Conservation (phyloP, 92 coral and sea anemone genomes). For the Blastomussa wellsi region DNA sequence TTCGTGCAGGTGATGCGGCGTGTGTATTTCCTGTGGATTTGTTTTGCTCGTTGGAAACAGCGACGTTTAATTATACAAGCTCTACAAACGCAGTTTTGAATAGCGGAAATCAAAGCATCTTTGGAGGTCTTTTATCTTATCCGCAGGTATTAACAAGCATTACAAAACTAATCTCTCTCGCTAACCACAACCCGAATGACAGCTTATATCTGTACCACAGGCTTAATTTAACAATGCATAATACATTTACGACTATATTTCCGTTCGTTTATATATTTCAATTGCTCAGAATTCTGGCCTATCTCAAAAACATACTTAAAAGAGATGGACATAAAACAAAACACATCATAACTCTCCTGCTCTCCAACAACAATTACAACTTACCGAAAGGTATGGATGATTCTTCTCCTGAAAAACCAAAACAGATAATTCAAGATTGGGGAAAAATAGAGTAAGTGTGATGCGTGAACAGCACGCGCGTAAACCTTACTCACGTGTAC, state of each 20-base stretch:
- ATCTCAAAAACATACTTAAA: not conserved
- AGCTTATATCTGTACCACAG: not conserved
- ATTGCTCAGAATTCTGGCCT: not conserved
- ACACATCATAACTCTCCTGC: not conserved
- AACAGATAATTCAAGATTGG: not conserved
- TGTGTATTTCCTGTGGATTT: conserved; percentile 9
- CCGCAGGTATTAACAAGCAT: conserved; percentile 15
- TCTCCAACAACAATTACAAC: not conserved
- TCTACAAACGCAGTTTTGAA: conserved; percentile 10
- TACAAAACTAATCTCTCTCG: conserved; percentile 11
- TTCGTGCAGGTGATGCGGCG: conserved; percentile 30
- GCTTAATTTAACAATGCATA: not conserved
- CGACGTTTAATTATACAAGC: conserved; percentile 6
- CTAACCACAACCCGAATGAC: not conserved
- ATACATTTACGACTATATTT: conserved; percentile 6
- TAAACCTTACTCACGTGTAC: too few relatives aligned
- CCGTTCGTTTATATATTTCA: not conserved
- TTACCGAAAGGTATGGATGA: conserved; percentile 23
- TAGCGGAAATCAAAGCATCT: conserved; percentile 23
- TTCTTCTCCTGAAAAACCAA: conserved; percentile 14
- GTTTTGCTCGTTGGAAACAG: not conserved
- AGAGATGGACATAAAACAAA: too few relatives aligned
- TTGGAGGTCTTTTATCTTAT: conserved; percentile 9
- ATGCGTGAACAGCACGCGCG: not conserved
- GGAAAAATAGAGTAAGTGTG: not conserved